Percentiles rank a stretch among this genome's conserved stretches.
phyloP scores from a whole-genome alignment of 2,113 vertebrate species.

The Pelusios castaneus region DNA sequence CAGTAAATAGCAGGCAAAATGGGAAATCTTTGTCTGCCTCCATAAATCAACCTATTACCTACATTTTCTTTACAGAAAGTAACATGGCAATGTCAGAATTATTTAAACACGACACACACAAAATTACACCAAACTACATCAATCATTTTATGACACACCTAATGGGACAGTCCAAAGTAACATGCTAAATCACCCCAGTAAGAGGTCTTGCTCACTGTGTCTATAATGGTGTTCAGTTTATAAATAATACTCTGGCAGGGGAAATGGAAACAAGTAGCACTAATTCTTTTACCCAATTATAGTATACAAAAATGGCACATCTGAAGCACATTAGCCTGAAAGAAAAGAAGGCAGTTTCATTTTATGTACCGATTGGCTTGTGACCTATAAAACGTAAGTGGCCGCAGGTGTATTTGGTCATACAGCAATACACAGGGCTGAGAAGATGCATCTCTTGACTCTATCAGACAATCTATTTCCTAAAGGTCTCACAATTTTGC shows the following conservation, averaged over 20 bases:
- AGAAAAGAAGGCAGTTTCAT: background rate
- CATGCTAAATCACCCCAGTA: background rate
- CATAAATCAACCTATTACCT: background rate
- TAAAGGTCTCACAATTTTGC: background rate
- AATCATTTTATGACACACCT: background rate
- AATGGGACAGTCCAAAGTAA: background rate
- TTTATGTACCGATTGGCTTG: background rate
- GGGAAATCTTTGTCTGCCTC: background rate
- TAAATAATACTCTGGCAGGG: background rate
- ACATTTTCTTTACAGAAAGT: background rate
- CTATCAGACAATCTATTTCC: background rate
- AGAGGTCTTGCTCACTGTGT: background rate
- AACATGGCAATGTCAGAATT: background rate
- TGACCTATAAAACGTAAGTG: background rate
- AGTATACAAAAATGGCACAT: background rate
- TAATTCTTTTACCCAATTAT: background rate
- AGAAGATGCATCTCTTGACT: background rate
- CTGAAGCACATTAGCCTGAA: background rate
- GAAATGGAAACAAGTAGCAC: background rate
- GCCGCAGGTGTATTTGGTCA: background rate
- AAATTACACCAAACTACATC: background rate
- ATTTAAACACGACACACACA: background rate
- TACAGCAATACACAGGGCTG: background rate
- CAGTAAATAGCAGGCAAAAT: background rate
- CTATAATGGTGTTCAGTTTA: background rate